A percentile compares a stretch with the other conserved stretches of the same genome.
phyloP scores from a whole-genome alignment of 2,888 invertebrate species.

The Platycnemis pennipes region DNA sequence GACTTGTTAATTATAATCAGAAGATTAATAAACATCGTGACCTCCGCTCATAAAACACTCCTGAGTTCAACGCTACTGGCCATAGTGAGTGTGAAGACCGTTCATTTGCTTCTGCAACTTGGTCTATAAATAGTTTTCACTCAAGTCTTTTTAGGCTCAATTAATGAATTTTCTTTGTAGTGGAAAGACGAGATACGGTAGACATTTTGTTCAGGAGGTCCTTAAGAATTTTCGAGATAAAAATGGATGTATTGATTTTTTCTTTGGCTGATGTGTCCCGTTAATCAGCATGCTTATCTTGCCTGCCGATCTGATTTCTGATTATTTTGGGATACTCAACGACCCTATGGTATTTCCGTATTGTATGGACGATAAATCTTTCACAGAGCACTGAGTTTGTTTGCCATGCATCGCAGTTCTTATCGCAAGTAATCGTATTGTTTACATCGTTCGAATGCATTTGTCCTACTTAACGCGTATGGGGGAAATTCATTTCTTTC shows the following conservation, averaged over 20 bases:
- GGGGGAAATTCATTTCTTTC: not conserved
- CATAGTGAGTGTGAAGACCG: not conserved
- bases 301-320: not conserved
- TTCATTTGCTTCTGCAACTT: not conserved
- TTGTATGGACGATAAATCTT: not conserved
- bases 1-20: not conserved
- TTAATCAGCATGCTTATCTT: not conserved
- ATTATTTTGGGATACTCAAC: not conserved
- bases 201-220: not conserved
- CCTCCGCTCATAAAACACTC: not conserved
- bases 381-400: not conserved
- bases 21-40: not conserved
- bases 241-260: not conserved
- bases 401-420: not conserved
- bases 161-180: not conserved
- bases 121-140: not conserved
- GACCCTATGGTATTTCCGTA: not conserved
- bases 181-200: not conserved
- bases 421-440: not conserved
- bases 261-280: not conserved
- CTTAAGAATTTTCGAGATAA: not conserved
- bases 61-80: not conserved
- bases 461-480: not conserved
- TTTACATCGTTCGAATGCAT: not conserved
- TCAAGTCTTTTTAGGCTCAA: not conserved